These are phyloP conservation scores for Aporophyla lueneburgensis DNA, from an alignment of 2,888 invertebrate genomes.

Conservation along the genomic window DNA sequence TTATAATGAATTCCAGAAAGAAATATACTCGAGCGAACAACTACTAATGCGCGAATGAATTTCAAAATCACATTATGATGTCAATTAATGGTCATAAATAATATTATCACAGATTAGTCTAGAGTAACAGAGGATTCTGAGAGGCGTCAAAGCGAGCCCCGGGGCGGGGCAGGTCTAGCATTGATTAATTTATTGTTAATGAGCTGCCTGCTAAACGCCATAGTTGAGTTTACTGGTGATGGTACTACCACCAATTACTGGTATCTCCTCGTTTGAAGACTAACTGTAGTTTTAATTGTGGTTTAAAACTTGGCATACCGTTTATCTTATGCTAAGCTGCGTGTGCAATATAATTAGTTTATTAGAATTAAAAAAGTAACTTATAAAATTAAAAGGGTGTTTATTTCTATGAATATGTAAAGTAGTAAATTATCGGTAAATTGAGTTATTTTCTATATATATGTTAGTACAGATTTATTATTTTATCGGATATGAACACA, in stretches of 20 bases:
- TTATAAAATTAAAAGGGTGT: neutral
- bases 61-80: slow-evolving; percentile 52
- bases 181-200: slow-evolving; percentile 87
- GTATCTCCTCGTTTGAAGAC: slow-evolving; percentile 25
- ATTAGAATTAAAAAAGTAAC: neutral
- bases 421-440: too few relatives aligned
- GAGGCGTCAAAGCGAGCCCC: slow-evolving; percentile 66
- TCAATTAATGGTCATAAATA: slow-evolving; percentile 66
- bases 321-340: slow-evolving; percentile 40
- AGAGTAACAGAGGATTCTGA: slow-evolving; percentile 43
- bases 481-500: too few relatives aligned
- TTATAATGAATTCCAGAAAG: slow-evolving; percentile 1
- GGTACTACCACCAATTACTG: slow-evolving; percentile 48
- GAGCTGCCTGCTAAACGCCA: slow-evolving; percentile 79
- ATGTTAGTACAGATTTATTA: too few relatives aligned
- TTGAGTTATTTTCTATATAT: too few relatives aligned
- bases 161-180: slow-evolving; percentile 63
- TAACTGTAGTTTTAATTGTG: slow-evolving; percentile 66
- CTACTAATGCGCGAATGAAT: slow-evolving; percentile 25
- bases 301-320: slow-evolving; percentile 30
- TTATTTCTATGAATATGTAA: too few relatives aligned
- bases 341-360: neutral
- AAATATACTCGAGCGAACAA: neutral
- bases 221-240: slow-evolving; percentile 61
- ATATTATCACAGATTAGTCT: slow-evolving; percentile 60